Base-by-base conservation (phyloP, 2,888 invertebrate genomes). In the Lepidochitona cinerea region DNA sequence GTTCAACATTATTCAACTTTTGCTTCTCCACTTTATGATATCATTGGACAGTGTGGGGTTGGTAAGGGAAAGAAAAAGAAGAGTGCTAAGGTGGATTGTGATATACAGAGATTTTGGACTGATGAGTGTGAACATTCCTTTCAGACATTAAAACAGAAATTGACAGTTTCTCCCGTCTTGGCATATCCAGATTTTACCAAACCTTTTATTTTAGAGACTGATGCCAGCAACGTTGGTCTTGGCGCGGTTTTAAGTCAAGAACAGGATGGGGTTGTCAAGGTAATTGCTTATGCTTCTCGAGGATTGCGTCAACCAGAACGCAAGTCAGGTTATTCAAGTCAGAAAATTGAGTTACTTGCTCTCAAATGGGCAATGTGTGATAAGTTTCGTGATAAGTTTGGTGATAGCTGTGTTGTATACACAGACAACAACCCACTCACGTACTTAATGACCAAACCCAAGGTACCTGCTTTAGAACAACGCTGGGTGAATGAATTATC, bases 291-390 rank as follows among this genome's bases (percentile, higher is more conserved):
- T 54, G 54, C 54, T 18, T 54, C 23, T 23, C 12, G 54, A 26
- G 54, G 23, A 54, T 26, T 54, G 37, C 32, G 73, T 23, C 67
- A 49, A 1, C 37, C 73, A 32, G 78, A 78, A 33, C 23, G 64
- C 26, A 72, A 72, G 23, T 64, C 68, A 37, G 33, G 33, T 26
- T 68, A 75, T 23, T 79, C 77, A 65, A 76, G 75, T 37, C 71
- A 69, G 59, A 79, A 78, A 65, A 14, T 79, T n/a, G 76, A 78
- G 53, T 67, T 75, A 37, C 72, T 79, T 5, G 79, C 68, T 4
- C 59, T 77, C 6, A 80, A 80, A 64, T 79, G 79, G 79, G 77
- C 79, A 3, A 65, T 76, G 23, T 68, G 71, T 35, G 72, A 78
- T 5, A 76, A 78, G 53, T 78, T 76, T 29, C 29, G 67, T 18